phyloP scores from a whole-genome alignment of 2,797 vertebrate genomes.

The Lutjanus argentimaculatus region DNA sequence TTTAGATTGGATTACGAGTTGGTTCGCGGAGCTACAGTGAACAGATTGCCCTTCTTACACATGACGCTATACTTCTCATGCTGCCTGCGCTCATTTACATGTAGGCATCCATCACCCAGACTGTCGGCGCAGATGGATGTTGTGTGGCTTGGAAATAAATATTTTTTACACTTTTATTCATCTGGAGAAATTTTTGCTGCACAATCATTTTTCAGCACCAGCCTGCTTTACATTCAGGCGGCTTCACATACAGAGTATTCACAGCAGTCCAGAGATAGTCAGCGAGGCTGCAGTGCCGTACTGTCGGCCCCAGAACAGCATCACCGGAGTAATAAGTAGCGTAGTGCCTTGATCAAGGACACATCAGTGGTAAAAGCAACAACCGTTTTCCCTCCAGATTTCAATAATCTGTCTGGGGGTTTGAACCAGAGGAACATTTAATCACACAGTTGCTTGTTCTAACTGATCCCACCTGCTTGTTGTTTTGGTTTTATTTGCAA shows the following conservation, averaged over 20 bases:
- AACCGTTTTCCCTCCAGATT: conserved; percentile 22
- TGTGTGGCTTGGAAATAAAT: conserved; percentile 33
- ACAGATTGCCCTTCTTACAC: conserved; percentile 60
- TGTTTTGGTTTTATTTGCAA: neutral
- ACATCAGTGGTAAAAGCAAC: neutral
- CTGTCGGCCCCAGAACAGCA: neutral
- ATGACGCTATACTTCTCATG: conserved; percentile 28
- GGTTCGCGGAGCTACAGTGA: conserved; percentile 31
- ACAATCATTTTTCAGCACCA: conserved; percentile 16
- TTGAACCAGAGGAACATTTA: conserved; percentile 18
- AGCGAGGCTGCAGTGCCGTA: neutral
- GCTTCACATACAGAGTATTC: conserved; percentile 14
- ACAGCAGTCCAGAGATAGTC: neutral
- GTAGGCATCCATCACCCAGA: conserved; percentile 58
- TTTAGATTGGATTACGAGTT: conserved; percentile 46
- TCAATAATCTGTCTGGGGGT: conserved; percentile 8
- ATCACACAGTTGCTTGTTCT: conserved; percentile 7
- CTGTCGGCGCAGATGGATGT: conserved; percentile 47
- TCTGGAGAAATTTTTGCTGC: conserved; percentile 16
- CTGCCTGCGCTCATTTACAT: conserved; percentile 63
- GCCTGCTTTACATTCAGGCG: conserved; percentile 24
- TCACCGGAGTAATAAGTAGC: neutral
- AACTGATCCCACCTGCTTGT: conserved; percentile 3
- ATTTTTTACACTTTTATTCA: conserved; percentile 36
- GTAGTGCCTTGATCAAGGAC: neutral